Evolutionary conservation across 2,797 vertebrate genomes (phyloP).

Genomic region (Phataginus tricuspis): DNA sequence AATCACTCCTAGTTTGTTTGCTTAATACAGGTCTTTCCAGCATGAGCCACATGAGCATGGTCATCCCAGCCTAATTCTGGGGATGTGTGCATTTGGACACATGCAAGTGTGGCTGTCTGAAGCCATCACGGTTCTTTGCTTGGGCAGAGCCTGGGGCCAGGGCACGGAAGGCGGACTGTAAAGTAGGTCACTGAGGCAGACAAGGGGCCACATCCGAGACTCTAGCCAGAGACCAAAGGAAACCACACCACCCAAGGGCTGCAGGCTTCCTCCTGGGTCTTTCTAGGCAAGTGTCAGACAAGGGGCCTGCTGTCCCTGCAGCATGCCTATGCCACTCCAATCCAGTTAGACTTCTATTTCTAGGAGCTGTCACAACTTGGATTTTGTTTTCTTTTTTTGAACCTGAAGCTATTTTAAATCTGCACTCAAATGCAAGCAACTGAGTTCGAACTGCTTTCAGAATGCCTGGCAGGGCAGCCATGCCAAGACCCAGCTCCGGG

Average conservation of each 20-base stretch:
- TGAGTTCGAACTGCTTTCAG: neutral
- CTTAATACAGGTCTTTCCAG: neutral
- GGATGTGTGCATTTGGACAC: neutral
- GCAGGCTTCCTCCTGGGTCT: neutral
- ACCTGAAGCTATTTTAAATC: constrained; percentile 51
- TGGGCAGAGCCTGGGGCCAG: neutral
- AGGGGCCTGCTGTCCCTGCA: neutral
- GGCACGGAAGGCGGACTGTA: neutral
- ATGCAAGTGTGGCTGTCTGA: neutral
- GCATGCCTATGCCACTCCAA: neutral
- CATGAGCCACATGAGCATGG: neutral
- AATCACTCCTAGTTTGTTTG: neutral
- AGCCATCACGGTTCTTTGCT: neutral
- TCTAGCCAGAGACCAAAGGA: neutral
- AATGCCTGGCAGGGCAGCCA: neutral
- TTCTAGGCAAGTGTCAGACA: neutral
- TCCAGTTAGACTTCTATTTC: constrained; percentile 52
- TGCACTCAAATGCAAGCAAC: neutral
- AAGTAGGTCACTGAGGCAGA: neutral
- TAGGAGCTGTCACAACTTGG: constrained; percentile 36
- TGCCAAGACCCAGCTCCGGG: neutral
- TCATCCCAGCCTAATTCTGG: neutral
- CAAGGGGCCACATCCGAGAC: neutral
- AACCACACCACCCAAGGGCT: neutral
- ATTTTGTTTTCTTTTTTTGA: neutral